These are phyloP conservation scores for Gymnothorax reevesii DNA, from an alignment of 2,797 vertebrate genomes.

Conservation along the genomic window DNA sequence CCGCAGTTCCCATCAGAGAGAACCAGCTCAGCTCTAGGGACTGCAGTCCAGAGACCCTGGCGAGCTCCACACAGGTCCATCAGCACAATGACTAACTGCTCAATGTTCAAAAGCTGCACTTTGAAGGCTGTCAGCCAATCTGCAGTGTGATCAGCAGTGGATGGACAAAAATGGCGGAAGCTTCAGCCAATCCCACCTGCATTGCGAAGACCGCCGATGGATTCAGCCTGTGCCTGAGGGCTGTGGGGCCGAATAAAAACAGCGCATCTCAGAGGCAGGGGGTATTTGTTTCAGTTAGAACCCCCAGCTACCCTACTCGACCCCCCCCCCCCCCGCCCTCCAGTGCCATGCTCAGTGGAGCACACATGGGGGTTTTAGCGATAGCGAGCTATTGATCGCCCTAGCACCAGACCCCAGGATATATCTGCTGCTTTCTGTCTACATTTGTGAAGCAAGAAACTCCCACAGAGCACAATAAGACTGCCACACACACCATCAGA, in stretches of 20 bases:
- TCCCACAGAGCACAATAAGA: conserved; percentile 55
- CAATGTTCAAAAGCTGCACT: not conserved
- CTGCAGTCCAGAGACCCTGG: not conserved
- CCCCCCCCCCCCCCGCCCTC: conserved; percentile 27
- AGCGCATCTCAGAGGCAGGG: not conserved
- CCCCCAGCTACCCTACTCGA: not conserved
- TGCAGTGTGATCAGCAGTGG: not conserved
- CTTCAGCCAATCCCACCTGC: not conserved
- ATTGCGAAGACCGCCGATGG: not conserved
- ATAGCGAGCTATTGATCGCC: conserved; percentile 68
- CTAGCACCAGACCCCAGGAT: conserved; percentile 49
- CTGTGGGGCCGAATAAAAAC: not conserved
- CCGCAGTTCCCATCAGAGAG: conserved; percentile 5
- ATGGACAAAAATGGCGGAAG: not conserved
- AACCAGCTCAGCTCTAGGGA: not conserved
- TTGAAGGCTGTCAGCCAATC: not conserved
- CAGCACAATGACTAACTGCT: not conserved
- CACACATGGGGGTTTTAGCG: conserved; percentile 59
- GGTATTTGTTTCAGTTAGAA: conserved; percentile 8
- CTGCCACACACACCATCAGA: conserved; percentile 33
- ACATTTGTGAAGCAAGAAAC: conserved; percentile 45
- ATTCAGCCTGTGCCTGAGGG: not conserved
- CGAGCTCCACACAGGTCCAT: not conserved
- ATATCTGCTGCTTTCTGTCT: conserved; percentile 51
- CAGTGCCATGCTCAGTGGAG: conserved; percentile 55